Evolutionary conservation across 35 echinoderm and acorn worm genomes (phyloP), one percentile per base, ranked within the genome.

Genomic region (Strongylocentrotus purpuratus): DNA sequence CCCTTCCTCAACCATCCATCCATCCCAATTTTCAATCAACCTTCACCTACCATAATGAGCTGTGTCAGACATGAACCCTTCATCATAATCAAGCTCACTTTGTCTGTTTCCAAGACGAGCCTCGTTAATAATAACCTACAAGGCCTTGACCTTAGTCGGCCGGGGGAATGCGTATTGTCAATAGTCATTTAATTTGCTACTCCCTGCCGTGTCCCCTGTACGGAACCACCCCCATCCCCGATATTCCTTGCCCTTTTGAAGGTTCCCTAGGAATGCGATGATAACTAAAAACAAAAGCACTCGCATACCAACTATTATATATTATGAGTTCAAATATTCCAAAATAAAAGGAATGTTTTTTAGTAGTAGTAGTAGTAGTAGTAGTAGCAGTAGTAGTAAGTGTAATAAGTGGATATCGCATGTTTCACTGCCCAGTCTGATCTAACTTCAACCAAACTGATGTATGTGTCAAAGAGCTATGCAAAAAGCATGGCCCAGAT

Each of bases 61-160:
- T n/a, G 18, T 4, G 20, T 22, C 65, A 78, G 87, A 33, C 87
- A 89, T 14, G 45, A 33, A 46, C 32, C 33, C 87, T 33, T 33
- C 9, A 33, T 89, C 87, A 45, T 14, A 33, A 45, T 89, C 87
- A 89, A 89, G 33, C 87, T 89, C 87, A 89, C 87, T 22, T 78
- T 78, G 65, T 89, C 87, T 89, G 15, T 33, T 45, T 33, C 32
- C 87, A 46, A 89, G 87, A 89, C 32, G 87, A 33, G 87, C 20
- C 87, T 89, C 45, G 45, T 89, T 89, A 89, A 89, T 89, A 89
- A 89, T 46, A 89, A 89, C 20, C 87, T 31, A 2, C 7, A 33
- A 13, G 87, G 33, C 87, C 87, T 89, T 89, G 87, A 89, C 32
- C 87, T 89, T 45, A 32, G 14, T 8, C 45, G 15, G 15, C 12